Base-by-base conservation (phyloP, 2,888 invertebrate genomes). In the Sicus ferrugineus region DNA sequence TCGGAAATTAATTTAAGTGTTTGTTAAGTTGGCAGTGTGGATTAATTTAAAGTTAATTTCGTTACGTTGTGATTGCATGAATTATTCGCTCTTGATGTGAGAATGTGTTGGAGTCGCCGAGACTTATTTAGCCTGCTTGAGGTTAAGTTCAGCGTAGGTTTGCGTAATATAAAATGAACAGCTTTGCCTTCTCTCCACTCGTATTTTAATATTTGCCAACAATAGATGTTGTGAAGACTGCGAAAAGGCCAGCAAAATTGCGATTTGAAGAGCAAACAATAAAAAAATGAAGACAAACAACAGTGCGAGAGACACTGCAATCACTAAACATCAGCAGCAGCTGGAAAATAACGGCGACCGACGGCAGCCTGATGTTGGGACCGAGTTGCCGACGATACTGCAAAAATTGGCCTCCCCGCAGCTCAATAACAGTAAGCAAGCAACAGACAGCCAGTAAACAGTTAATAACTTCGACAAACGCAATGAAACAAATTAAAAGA, bases 181-280 rank as follows among this genome's bases (percentile, higher is more conserved):
- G n/a, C n/a, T 19, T 9, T 46, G 4, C n/a, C n/a, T 46, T 46
- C n/a, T 16, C 46, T 46, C 19, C 3, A n/a, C 14, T 3, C 19
- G 28, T 26, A 54, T 54, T 54, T 54, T 26, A 54, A 54, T 28
- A 54, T 54, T 3, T 28, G 23, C 11, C 26, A 54, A 54, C 11
- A 54, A 54, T 26, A 26, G 54, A 28, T 21, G 21, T n/a, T 28
- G 54, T 23, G 26, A 23, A 26, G 54, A 23, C 54, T 28, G 9
- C 28, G 54, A 54, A 26, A n/a, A 1, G n/a, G 42, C 16, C 38
- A 38, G 11, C 2, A 26, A 54, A 28, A 54, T 54, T 14, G 3
- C 14, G 54, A 54, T 54, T 54, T 54, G 26, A 54, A 54, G 28
- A 54, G 26, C 26, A 54, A 54, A 26, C 21, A 54, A 54, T 26